Evolutionary conservation across 2,797 vertebrate genomes (phyloP), one percentile per base, ranked within the genome.

Genomic region (Florisuga fusca): DNA sequence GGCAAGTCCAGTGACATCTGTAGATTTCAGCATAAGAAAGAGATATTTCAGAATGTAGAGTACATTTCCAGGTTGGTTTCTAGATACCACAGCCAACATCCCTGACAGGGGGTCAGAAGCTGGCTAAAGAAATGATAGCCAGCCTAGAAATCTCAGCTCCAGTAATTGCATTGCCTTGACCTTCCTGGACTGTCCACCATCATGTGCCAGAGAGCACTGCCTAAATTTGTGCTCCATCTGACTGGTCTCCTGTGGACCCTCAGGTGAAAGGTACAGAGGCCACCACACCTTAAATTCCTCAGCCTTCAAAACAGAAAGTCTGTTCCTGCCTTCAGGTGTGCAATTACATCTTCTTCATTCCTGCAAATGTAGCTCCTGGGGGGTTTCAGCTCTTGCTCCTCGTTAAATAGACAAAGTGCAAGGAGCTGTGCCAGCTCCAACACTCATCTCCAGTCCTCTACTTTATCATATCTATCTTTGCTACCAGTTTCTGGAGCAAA

Each of bases 221-320:
- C 41, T 64, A n/a, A 38, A 54, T 66, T 84, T 84, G 5, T 57
- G 81, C 22, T 25, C 31, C 23, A n/a, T 71, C 58, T 84, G 74
- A 6, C 31, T 88, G 38, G 23, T 16, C 75, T 63, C 26, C 58
- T 83, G 9, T 20, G 13, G 21, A 43, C 34, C 14, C 41, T 83
- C 36, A 46, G 33, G 15, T 71, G 46, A 18, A 33, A 91, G 43
- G 48, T 61, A 41, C 25, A 64, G 41, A 46, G 54, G 51, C 9
- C 75, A 92, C 53, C 45, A 48, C 14, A 11, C 38, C 55, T 74
- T 76, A 34, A 84, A 73, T 55, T 68, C 33, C 71, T 53, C 77
- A 59, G 54, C 21, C 77, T 87, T 81, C 74, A 62, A 80, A 85
- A 36, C 34, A 64, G 64, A 75, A 93, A 57, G 26, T n/a, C 67